Percentiles rank a stretch among this genome's conserved stretches.
Evolutionary conservation across 2,888 invertebrate species (phyloP).

Genomic region (Cyaniris semiargus): DNA sequence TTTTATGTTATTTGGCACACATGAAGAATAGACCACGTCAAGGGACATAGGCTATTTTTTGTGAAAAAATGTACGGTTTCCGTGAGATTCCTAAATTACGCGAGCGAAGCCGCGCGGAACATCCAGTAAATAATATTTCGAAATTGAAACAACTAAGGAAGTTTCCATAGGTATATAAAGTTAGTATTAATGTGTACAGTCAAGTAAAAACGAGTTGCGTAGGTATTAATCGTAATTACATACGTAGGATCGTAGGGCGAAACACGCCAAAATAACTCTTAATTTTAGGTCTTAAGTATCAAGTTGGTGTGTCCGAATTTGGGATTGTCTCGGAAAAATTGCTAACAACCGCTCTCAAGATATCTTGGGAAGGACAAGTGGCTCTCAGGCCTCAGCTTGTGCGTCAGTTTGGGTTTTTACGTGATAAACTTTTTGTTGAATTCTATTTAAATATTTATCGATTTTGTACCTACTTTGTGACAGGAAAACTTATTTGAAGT

Average conservation of each 20-base stretch:
- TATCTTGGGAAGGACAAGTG: slow-evolving; percentile 38
- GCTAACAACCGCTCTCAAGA: slow-evolving; percentile 32
- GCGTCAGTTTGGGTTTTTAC: slow-evolving; percentile 32
- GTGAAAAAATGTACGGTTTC: no score
- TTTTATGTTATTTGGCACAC: no score
- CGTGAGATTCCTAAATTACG: no score
- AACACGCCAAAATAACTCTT: slow-evolving; percentile 6
- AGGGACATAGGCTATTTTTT: no score
- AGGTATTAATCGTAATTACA: slow-evolving; percentile 15
- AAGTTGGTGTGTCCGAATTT: slow-evolving; percentile 22
- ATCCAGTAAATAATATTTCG: neutral
- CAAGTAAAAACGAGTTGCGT: slow-evolving; percentile 1
- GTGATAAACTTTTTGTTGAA: slow-evolving; percentile 13
- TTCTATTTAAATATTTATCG: slow-evolving; percentile 7
- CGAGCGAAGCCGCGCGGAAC: no score
- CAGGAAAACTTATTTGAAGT: neutral
- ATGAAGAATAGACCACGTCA: no score
- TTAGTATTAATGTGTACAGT: neutral
- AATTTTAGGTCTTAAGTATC: neutral
- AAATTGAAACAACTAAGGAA: neutral
- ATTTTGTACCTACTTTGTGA: slow-evolving; percentile 7
- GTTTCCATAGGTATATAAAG: slow-evolving; percentile 12
- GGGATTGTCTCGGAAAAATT: slow-evolving; percentile 25
- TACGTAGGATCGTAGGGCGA: neutral
- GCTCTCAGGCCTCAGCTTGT: slow-evolving; percentile 16